Percentiles rank a stretch among this genome's conserved stretches.
Conservation (phyloP, 2,113 vertebrate genomes). For the Antigone vipio region DNA sequence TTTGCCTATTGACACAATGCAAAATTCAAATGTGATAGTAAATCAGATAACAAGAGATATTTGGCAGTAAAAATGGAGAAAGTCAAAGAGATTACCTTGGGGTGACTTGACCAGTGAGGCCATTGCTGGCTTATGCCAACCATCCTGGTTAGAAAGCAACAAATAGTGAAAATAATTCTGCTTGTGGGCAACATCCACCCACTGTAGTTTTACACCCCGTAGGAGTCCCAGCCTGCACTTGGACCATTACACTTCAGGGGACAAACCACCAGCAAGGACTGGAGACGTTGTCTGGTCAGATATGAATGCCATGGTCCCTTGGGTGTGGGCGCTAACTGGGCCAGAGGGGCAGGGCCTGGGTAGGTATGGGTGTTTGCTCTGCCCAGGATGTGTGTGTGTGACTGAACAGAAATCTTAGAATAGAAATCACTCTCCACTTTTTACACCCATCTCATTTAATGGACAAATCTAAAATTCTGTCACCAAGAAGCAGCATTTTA, state of each 20-base stretch:
- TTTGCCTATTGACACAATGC: rapidly evolving
- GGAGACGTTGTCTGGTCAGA: too few species aligned
- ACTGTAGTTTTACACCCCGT: not conserved
- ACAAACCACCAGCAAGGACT: not conserved
- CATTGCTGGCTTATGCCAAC: not conserved
- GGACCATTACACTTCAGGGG: not conserved
- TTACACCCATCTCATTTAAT: not conserved
- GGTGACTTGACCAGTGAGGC: not conserved
- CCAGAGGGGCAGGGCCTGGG: not conserved
- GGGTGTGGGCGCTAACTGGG: too few species aligned
- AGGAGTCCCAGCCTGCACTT: not conserved
- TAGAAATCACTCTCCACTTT: not conserved
- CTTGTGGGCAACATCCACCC: not conserved
- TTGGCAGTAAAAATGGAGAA: not conserved
- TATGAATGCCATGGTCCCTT: not conserved
- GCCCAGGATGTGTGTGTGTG: not conserved
- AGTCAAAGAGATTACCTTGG: not conserved
- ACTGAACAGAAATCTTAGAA: not conserved
- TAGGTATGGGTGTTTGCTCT: not conserved
- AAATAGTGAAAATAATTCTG: not conserved
- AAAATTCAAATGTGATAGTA: not conserved
- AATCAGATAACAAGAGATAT: not conserved
- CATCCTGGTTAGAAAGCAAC: not conserved
- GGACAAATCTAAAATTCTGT: not conserved
- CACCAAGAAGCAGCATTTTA: not conserved